phyloP scores from a whole-genome alignment of 2,797 vertebrate genomes.

The Oreochromis mossambicus region DNA sequence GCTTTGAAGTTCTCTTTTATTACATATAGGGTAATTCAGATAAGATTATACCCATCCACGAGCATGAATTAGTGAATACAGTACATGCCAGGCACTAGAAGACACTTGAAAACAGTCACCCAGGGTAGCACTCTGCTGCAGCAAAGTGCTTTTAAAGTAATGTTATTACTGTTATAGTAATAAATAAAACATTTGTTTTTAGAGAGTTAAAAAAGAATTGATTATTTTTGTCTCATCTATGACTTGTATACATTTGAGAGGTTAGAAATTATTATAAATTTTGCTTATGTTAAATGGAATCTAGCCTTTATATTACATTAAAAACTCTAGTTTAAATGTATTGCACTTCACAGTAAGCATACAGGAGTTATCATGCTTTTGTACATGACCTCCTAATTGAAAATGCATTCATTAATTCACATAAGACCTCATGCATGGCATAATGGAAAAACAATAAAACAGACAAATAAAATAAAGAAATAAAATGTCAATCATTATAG shows the following conservation, averaged over 20 bases:
- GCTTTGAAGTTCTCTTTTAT: slow-evolving; percentile 51
- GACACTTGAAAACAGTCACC: not conserved
- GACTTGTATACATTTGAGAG: not conserved
- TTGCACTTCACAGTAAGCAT: not conserved
- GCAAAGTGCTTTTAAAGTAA: not conserved
- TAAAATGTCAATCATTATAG: not conserved
- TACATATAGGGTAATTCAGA: slow-evolving; percentile 6
- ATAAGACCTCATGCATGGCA: not conserved
- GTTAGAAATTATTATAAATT: not conserved
- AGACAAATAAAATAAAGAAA: not conserved
- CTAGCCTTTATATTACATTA: not conserved
- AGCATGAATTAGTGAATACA: not conserved
- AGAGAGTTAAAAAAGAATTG: not conserved
- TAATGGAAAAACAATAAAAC: not conserved
- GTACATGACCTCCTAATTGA: not conserved
- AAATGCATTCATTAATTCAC: not conserved
- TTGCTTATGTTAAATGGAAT: not conserved
- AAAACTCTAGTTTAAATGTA: not conserved
- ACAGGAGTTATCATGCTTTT: not conserved
- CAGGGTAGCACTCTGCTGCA: not conserved
- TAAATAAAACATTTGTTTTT: not conserved
- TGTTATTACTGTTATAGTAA: not conserved
- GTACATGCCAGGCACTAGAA: not conserved
- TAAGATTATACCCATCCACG: not conserved
- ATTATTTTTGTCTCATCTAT: not conserved